phyloP scores from a whole-genome alignment of 1,140 invertebrate genomes.

The Coenobita brevimanus region DNA sequence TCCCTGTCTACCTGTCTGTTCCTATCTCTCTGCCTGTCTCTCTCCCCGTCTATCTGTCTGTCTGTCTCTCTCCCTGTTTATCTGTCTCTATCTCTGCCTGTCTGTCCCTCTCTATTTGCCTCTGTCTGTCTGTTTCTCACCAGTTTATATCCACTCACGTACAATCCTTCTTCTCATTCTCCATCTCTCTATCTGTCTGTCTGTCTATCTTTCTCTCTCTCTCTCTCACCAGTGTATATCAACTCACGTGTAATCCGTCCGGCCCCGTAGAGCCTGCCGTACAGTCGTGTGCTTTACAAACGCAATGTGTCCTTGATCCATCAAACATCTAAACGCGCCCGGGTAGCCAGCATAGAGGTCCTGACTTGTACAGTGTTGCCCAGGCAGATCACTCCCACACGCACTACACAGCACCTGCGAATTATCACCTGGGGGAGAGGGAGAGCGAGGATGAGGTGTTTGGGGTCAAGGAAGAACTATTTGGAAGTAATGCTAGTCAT shows the following conservation, averaged over 20 bases:
- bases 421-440: slow-evolving; percentile 80
- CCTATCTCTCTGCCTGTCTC: no score
- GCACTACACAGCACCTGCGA: slow-evolving; percentile 84
- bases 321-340: slow-evolving; percentile 90
- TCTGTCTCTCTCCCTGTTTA: no score
- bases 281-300: slow-evolving; percentile 91
- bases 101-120: no score
- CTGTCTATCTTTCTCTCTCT: no score
- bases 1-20: no score
- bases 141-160: no score
- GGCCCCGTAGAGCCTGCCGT: background rate
- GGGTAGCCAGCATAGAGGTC: slow-evolving; percentile 94
- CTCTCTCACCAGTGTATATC: no score
- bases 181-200: no score
- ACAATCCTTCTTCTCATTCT: no score
- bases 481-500: background rate
- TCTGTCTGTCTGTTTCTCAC: no score
- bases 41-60: no score
- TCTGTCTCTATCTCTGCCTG: no score
- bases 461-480: background rate
- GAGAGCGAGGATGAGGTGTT: background rate
- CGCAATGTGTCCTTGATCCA: slow-evolving; percentile 91
- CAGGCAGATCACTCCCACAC: slow-evolving; percentile 86
- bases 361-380: slow-evolving; percentile 85
- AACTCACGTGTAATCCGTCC: slow-evolving; percentile 3